Evolutionary conservation across 2,888 invertebrate species (phyloP), one percentile per base, ranked within the genome.

Genomic region (Mesorhabditis belari): DNA sequence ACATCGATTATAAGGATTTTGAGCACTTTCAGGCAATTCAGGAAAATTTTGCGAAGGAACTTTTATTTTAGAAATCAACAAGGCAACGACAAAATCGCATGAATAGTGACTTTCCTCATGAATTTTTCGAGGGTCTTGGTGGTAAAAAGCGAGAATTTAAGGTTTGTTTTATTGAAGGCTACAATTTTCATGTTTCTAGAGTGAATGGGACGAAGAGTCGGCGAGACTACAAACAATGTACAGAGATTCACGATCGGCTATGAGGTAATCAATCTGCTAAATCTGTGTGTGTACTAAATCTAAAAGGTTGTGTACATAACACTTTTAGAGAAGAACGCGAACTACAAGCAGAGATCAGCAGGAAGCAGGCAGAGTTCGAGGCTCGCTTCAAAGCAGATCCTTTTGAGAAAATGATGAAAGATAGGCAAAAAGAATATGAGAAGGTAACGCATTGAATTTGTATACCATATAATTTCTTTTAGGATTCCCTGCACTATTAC

Each of bases 1-100:
- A 78, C 55, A 76, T 77, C 49, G 78, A 78, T 51, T 77, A 74
- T 61, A 77, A 75, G 60, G 71, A 76, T 54, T 77, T 77, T 55
- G 77, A 77, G 55, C 75, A 76, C 58, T 77, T 78, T 60, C 76
- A 77, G 57, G 60, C 67, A n/a, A 72, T n/a, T n/a, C n/a, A n/a
- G n/a, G n/a, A n/a, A n/a, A n/a, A n/a, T n/a, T 19, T 4, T n/a
- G 19, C 19, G 9, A 5, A 35, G 12, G 12, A 57, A 44, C 57
- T 61, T 26, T 29, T 25, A n/a, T 25, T 19, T 5, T 44, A 26
- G n/a, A n/a, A 54, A 21, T 54, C 49, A 27, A 71, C 70, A 35
- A 58, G 67, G 50, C 49, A 69, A 27, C 68, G 67, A 5, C 69
- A 66, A 53, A 69, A 63, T 58, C 71, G 73, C 58, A 66, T 71